Base-by-base conservation (phyloP, 2,888 invertebrate species). In the Therioaphis trifolii region DNA sequence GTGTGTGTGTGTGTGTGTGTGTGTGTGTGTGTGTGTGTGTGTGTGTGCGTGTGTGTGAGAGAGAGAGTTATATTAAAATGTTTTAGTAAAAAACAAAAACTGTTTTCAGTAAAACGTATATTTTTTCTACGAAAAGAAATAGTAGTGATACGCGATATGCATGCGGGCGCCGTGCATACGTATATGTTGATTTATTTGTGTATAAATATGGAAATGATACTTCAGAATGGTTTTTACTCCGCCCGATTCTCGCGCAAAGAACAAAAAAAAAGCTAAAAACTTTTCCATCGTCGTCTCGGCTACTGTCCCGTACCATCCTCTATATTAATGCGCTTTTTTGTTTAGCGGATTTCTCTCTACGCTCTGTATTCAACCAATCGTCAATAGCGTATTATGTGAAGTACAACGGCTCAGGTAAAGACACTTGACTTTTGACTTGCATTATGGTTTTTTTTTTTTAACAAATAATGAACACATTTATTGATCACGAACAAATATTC, bases 161-260 rank as follows among this genome's bases (percentile, higher is more conserved):
- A 58, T 9, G 58, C 21, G 21, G 58, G 21, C 58, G 21, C 35
- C 4, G 35, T 35, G 35, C 35, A 35, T 35, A 35, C 55, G 40
- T 27, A 35, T 55, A 46, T 35, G 72, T 35, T 52, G 49, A 52
- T 72, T 5, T 72, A 52, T 72, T 72, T 52, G 72, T 52, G 9
- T 35, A 52, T 21, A 35, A n/a, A 52, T 52, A 72, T 52, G 72
- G 52, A n/a, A 72, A 72, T 35, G 55, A 35, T 55, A 55, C 21
- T 14, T 29, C 52, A 12, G 21, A 35, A 52, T 52, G 29, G n/a
- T 72, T 72, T 14, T 72, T 52, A 52, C 35, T 15, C 55, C 5
- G 9, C 40, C 21, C 11, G 21, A 21, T 55, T 35, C 55, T 74
- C 24, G 27, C 40, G 40, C 21, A 55, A 7, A 35, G 35, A 55